Evolutionary conservation across 64 coral and sea anemone species (phyloP), one percentile per base, ranked within the genome.

Genomic region (Montipora sp.): DNA sequence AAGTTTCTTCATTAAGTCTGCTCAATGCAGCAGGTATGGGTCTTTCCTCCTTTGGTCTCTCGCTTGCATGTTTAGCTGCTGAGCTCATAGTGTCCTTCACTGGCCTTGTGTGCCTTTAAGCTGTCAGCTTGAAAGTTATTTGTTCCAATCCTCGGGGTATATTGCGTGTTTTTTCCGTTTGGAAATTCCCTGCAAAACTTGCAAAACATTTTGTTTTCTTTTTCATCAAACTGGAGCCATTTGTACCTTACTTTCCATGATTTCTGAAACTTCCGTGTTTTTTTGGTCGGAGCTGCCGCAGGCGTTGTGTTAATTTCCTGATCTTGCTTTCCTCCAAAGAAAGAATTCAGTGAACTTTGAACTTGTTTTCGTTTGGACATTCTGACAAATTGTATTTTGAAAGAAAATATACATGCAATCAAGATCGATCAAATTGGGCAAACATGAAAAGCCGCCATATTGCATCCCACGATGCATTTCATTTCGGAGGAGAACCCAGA

Each of bases 71-170:
- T 57, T 57, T 57, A 7, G 53, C 53, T 57, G 6, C 53, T 57
- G 53, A 57, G 53, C 53, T 57, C 53, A 57, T 57, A 7, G 53
- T 11, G 53, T 57, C 53, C 53, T 57, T 2, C 53, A 57, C 53
- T 57, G 6, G 53, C 3, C 53, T 57, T 1, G 11, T 61, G 85
- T 92, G 69, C 90, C 11, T 57, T 57, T 57, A 57, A 73, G 27
- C 57, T 90, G 51, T 90, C 80, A 36, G 48, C 76, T 92, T 92
- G 69, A 59, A 92, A 84, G 18, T 92, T 92, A 84, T 92, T 92
- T 47, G 90, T 92, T 92, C 70, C 80, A 19, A 92, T 75, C 44
- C 21, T 73, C 50, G 76, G 80, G 72, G 80, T 84, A 48, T 92
- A 92, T 15, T 84, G 23, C 51, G 8, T 60, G 55, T 92, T 84